Evolutionary conservation across 2,797 vertebrate species (phyloP).

Genomic region (Knipowitschia caucasica): DNA sequence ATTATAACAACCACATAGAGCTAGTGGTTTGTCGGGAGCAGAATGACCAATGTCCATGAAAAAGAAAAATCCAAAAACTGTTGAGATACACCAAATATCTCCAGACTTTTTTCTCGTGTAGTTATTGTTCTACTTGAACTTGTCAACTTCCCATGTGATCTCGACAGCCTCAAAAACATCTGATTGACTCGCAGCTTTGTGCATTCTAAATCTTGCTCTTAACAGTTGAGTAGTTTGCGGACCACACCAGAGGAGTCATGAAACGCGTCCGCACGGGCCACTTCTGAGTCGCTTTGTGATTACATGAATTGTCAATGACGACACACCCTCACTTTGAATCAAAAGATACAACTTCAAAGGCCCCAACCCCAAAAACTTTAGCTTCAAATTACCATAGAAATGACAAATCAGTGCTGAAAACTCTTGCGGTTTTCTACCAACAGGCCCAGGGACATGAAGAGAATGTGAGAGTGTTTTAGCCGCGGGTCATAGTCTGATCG

Average conservation of each 20-base stretch:
- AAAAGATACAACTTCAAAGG: conserved; percentile 36
- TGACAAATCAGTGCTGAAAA: conserved; percentile 54
- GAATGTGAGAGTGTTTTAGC: conserved; percentile 54
- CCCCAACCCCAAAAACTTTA: conserved; percentile 41
- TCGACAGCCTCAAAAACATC: neutral
- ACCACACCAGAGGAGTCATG: conserved; percentile 12
- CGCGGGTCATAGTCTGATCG: conserved; percentile 52
- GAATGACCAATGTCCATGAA: too few species aligned
- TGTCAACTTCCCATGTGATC: neutral
- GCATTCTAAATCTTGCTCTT: neutral
- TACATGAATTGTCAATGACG: conserved; percentile 14
- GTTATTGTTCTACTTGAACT: neutral
- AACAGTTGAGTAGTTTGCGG: neutral
- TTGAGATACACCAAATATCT: too few species aligned
- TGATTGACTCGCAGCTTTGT: neutral
- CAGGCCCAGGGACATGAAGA: conserved; percentile 35
- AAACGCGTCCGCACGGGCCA: conserved; percentile 12
- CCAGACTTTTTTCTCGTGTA: too few species aligned
- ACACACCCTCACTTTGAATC: conserved; percentile 27
- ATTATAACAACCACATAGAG: too few species aligned
- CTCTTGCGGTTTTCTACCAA: conserved; percentile 49
- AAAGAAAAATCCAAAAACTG: too few species aligned
- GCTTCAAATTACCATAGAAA: conserved; percentile 57
- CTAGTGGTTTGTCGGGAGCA: too few species aligned
- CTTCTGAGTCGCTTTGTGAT: conserved; percentile 28